Base-by-base conservation (phyloP, 2,888 invertebrate genomes). In the Dilophus febrilis region DNA sequence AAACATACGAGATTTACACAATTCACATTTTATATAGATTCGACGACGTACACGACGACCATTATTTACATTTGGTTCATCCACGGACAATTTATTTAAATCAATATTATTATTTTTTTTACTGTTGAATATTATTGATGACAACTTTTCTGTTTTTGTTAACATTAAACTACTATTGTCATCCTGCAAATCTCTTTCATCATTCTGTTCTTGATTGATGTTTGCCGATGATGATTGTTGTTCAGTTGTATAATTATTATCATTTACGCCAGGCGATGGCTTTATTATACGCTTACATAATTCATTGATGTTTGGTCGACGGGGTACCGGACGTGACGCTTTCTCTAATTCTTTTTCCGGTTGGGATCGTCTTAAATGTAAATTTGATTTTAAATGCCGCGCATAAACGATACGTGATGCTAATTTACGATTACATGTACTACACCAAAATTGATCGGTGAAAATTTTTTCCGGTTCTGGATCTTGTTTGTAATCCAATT, bases 381-480 rank as follows among this genome's bases (percentile, higher is more conserved):
- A 66, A 49, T 74, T 75, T 1, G 83, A 81, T 57, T 72, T 71
- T 40, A 85, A 58, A 57, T 86, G 86, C 45, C 79, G 72, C 45
- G 82, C 78, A 57, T 82, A 86, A 47, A 82, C 74, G 27, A 71
- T 60, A 56, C 74, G 72, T 2, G 80, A 80, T 12, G 81, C 78
- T 8, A 86, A 65, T 40, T 76, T 68, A 40, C 85, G 67, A 48
- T 83, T 81, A 53, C 86, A 86, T 18, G 82, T 78, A 42, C 76
- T 77, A 53, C 85, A 85, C 82, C 82, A 83, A 55, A 77, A 83
- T 49, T 76, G 74, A 3, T 74, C 67, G 1, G 68, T 57, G 41
- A 59, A 37, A 10, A 45, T 43, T 40, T 47, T 46, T 16, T 43
- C 44, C 40, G 59, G 10, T 65, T 66, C 53, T 65, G 66, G 32